Percentiles rank a stretch among this genome's conserved stretches.
phyloP scores from a whole-genome alignment of 2,888 invertebrate species.

The Drosophila fulvimacula region DNA sequence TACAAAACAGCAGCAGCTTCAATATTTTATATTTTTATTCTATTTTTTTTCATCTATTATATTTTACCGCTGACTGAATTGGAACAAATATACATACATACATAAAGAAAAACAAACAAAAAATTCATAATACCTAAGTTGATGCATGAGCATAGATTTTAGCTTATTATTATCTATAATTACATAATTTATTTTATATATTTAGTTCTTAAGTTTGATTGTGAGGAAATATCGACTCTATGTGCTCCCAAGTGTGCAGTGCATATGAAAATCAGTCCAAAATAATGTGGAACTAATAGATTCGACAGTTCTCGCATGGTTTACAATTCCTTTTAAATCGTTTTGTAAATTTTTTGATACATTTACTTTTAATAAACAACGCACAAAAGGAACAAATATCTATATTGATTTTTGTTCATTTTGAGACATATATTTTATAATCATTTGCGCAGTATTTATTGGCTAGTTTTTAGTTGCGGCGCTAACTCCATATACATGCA shows the following conservation, averaged over 20 bases:
- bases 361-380: constrained; percentile 33
- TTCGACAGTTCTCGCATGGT: constrained; percentile 26
- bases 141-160: constrained; percentile 49
- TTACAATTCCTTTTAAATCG: constrained; percentile 51
- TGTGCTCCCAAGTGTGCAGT: constrained; percentile 45
- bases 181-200: constrained; percentile 49
- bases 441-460: constrained; percentile 51
- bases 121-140: constrained; percentile 44
- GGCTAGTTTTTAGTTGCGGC: constrained; percentile 58
- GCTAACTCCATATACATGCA: constrained; percentile 56
- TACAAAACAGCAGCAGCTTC: constrained; percentile 32
- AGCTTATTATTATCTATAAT: constrained; percentile 44
- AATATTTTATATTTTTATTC: constrained; percentile 11
- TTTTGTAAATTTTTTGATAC: constrained; percentile 48
- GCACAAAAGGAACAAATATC: constrained; percentile 38
- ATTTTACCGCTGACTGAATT: constrained; percentile 58
- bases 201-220: constrained; percentile 27
- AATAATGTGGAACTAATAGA: constrained; percentile 25
- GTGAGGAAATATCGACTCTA: constrained; percentile 29
- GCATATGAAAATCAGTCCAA: constrained; percentile 33
- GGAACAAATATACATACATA: constrained; percentile 26
- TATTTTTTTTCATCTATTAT: constrained; percentile 10
- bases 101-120: constrained; percentile 18
- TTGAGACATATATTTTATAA: constrained; percentile 12
- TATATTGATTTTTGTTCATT: constrained; percentile 16